Conservation (phyloP, 2,797 vertebrate genomes). For the Galaxias olidus region DNA sequence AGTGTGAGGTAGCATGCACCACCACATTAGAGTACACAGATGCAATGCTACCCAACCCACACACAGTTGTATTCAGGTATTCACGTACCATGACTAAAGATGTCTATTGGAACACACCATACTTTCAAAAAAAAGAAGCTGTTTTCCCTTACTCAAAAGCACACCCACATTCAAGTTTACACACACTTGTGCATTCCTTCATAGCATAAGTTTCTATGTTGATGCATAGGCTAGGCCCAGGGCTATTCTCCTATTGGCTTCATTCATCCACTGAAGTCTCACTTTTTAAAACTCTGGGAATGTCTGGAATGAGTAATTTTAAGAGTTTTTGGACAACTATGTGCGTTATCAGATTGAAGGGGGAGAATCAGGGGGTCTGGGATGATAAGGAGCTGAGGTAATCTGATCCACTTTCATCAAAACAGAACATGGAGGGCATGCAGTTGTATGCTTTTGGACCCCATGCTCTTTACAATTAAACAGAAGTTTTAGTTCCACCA, state of each 20-base stretch:
- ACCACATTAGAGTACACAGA: conserved; percentile 5
- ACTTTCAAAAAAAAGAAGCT: conserved; percentile 40
- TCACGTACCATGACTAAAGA: conserved; percentile 22
- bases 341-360: conserved; percentile 65
- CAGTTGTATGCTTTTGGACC: too few relatives aligned
- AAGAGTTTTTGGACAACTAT: conserved; percentile 60
- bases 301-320: conserved; percentile 69
- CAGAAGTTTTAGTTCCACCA: background rate
- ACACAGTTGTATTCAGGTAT: conserved; percentile 4
- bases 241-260: conserved; percentile 69
- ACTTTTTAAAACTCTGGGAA: conserved; percentile 66
- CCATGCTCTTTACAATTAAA: background rate
- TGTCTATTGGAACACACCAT: conserved; percentile 31
- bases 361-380: background rate
- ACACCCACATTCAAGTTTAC: conserved; percentile 67
- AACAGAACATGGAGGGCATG: conserved; percentile 22
- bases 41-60: conserved; percentile 12
- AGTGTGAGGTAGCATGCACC: background rate
- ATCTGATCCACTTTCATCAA: conserved; percentile 44
- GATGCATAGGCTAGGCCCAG: conserved; percentile 64
- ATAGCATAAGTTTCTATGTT: conserved; percentile 72
- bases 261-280: conserved; percentile 73
- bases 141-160: conserved; percentile 54
- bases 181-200: conserved; percentile 72
- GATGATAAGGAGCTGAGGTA: conserved; percentile 47